Conservation (phyloP, 2,797 vertebrate genomes). For the Schizothorax lantsangensis region DNA sequence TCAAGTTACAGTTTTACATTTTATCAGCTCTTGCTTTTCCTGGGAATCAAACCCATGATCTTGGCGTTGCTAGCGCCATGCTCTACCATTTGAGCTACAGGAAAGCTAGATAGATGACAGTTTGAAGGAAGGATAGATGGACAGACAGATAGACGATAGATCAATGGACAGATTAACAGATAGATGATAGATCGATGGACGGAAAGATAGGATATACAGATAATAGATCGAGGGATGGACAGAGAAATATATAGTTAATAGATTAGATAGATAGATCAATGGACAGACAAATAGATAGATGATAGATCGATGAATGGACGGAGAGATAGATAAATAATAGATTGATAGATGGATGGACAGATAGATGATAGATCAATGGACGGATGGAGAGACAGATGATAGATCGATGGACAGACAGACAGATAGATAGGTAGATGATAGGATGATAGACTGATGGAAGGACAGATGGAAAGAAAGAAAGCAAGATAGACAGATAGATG, state of each 20-base stretch:
- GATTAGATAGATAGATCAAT: not conserved
- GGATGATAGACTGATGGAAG: too few relatives aligned
- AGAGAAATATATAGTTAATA: not conserved
- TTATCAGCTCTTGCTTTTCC: too few relatives aligned
- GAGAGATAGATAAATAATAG: not conserved
- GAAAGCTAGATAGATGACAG: not conserved
- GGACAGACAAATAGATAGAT: not conserved
- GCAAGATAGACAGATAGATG: too few relatives aligned
- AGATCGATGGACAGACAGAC: not conserved
- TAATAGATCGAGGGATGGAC: rapidly evolving
- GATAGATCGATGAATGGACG: not conserved
- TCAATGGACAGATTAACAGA: rapidly evolving
- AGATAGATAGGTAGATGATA: not conserved
- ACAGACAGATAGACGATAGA: not conserved
- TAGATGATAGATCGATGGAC: rapidly evolving
- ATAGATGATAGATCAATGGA: not conserved
- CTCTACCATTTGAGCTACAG: too few relatives aligned
- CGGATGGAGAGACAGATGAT: rapidly evolving
- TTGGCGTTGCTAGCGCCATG: too few relatives aligned
- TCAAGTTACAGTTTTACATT: too few relatives aligned
- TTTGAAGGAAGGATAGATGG: rapidly evolving
- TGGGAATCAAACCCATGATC: too few relatives aligned
- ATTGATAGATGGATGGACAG: not conserved
- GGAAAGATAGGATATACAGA: not conserved
- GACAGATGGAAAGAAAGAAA: too few relatives aligned